Percentiles rank a stretch among this genome's conserved stretches.
phyloP scores from a whole-genome alignment of 30 jellyfish, hydroid and myxozoan genomes.

The Haliclystus octoradiatus region DNA sequence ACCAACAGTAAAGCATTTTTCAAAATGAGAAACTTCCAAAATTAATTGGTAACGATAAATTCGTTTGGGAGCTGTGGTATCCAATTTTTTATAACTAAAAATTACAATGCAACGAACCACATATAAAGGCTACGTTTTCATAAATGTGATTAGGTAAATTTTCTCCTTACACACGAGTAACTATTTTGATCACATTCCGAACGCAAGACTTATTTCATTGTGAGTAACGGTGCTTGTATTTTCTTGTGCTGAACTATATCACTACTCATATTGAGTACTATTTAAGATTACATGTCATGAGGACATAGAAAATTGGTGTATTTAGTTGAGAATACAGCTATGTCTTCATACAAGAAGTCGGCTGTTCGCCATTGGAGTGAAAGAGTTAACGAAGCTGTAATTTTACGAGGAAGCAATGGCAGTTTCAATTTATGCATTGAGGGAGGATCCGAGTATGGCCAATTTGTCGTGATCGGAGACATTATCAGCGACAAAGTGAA shows the following conservation, averaged over 20 bases:
- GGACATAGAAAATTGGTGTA: too few species aligned
- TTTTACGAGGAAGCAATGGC: conserved; percentile 88
- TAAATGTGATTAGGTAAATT: neutral
- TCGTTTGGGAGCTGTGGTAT: too few species aligned
- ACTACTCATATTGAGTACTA: neutral
- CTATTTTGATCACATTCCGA: neutral
- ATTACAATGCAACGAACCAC: too few species aligned
- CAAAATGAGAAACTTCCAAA: too few species aligned
- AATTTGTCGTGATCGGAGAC: conserved; percentile 94
- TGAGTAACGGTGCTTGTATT: neutral
- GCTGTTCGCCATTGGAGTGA: conserved; percentile 76
- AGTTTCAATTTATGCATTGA: conserved; percentile 93
- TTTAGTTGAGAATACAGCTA: neutral
- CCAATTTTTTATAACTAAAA: too few species aligned
- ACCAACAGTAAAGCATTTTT: too few species aligned
- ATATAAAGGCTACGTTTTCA: too few species aligned
- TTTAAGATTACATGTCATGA: too few species aligned
- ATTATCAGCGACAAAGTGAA: conserved; percentile 69
- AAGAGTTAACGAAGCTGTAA: conserved; percentile 78
- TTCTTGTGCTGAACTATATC: neutral
- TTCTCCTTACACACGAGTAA: neutral
- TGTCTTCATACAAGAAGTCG: neutral
- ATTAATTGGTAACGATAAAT: too few species aligned
- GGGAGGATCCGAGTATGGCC: conserved; percentile 99
- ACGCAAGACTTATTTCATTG: neutral